Evolutionary conservation across 2,113 vertebrate genomes (phyloP).

Genomic region (Gadus macrocephalus): DNA sequence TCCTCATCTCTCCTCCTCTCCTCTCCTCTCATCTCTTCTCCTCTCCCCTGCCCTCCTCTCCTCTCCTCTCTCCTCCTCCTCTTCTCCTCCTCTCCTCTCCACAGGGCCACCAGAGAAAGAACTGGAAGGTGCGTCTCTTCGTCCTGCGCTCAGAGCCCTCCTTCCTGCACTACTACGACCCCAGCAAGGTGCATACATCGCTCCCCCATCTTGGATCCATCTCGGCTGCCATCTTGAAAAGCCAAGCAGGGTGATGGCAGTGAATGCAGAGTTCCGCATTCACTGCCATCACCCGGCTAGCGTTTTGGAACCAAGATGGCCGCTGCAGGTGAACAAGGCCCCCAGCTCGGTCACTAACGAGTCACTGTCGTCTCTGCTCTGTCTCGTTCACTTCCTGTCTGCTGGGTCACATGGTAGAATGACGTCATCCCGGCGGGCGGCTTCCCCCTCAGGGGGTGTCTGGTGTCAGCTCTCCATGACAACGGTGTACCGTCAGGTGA

Average conservation of each 20-base stretch:
- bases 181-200: constrained; percentile 76
- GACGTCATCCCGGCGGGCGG: constrained; percentile 87
- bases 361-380: too few species aligned
- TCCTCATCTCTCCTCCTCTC: too few species aligned
- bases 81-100: background rate
- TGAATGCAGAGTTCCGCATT: background rate
- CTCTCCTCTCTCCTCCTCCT: background rate
- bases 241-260: too few species aligned
- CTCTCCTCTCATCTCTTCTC: too few species aligned
- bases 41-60: too few species aligned
- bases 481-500: constrained; percentile 89
- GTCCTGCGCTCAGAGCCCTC: constrained; percentile 87
- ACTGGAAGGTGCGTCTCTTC: constrained; percentile 95
- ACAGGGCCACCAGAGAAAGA: constrained; percentile 93
- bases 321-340: too few species aligned
- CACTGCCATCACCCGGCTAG: constrained; percentile 38
- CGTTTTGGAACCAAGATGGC: too few species aligned
- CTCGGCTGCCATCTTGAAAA: too few species aligned
- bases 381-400: too few species aligned
- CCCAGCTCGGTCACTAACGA: too few species aligned
- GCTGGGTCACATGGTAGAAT: constrained; percentile 66
- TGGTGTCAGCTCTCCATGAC: constrained; percentile 89
- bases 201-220: background rate
- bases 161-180: constrained; percentile 92
- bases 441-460: constrained; percentile 85